Conservation (phyloP, 2,888 invertebrate genomes). For the Monoplex corrugatus region DNA sequence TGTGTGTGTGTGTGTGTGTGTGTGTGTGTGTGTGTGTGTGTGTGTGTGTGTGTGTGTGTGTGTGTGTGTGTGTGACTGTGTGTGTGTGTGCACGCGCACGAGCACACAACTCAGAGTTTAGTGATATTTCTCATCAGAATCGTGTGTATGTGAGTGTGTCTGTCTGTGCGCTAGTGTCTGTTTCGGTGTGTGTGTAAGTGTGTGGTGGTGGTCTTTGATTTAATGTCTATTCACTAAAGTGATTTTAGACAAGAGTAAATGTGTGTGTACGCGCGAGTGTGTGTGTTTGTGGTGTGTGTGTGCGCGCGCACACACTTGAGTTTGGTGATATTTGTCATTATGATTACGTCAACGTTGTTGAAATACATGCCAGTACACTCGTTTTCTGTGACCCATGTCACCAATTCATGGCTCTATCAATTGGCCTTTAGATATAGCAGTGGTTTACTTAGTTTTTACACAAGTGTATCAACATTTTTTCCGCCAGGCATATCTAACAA, state of each 20-base stretch:
- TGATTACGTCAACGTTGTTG: not conserved
- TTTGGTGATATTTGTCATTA: too few species aligned
- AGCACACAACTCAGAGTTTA: too few species aligned
- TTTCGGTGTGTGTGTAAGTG: not conserved
- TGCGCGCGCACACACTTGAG: too few species aligned
- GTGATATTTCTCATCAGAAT: too few species aligned
- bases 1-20: not conserved
- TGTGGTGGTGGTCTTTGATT: too few species aligned
- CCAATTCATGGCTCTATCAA: not conserved
- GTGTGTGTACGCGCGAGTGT: too few species aligned
- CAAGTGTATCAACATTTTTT: too few species aligned
- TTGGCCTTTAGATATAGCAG: not conserved
- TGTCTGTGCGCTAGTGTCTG: not conserved
- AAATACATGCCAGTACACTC: not conserved
- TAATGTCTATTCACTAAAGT: too few species aligned
- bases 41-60: not conserved
- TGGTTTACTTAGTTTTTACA: not conserved
- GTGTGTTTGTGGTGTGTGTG: too few species aligned
- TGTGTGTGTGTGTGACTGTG: not conserved
- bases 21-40: slow-evolving; percentile 6
- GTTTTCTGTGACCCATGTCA: too few species aligned
- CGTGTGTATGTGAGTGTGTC: not conserved
- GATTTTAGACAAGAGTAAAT: not conserved
- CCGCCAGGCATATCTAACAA: too few species aligned
- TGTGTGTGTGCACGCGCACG: too few species aligned